Evolutionary conservation across 2,888 invertebrate species (phyloP).

Genomic region (Machimus rusticus): DNA sequence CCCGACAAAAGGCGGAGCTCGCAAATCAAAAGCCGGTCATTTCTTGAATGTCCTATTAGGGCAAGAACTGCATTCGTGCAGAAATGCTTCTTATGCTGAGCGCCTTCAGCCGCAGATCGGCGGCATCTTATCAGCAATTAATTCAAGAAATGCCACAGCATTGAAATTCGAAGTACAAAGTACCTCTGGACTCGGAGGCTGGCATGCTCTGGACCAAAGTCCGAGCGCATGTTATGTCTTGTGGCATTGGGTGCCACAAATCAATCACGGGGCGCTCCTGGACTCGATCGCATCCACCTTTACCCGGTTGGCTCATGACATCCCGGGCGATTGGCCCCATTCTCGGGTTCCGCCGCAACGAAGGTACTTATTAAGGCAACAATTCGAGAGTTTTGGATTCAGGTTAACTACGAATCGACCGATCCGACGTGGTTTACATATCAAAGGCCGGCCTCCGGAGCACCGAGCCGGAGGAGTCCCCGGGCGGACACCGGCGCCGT

Average conservation of each 20-base stretch:
- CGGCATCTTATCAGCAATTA: background rate
- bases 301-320: background rate
- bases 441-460: background rate
- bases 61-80: background rate
- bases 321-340: background rate
- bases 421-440: constrained; percentile 3
- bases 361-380: background rate
- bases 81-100: background rate
- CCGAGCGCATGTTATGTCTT: background rate
- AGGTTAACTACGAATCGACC: background rate
- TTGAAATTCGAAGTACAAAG: background rate
- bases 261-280: background rate
- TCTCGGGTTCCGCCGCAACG: background rate
- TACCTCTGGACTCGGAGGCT: background rate
- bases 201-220: background rate
- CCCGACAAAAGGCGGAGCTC: background rate
- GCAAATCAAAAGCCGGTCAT: background rate
- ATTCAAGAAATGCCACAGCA: background rate
- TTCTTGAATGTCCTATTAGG: background rate
- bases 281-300: background rate
- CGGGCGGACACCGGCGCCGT: background rate
- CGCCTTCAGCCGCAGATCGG: background rate
- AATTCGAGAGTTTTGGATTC: background rate
- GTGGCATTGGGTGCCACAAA: background rate
- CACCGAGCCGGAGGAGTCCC: background rate